These are phyloP conservation scores for Chrysomela aeneicollis DNA, from an alignment of 2,888 invertebrate species.

Conservation along the genomic window DNA sequence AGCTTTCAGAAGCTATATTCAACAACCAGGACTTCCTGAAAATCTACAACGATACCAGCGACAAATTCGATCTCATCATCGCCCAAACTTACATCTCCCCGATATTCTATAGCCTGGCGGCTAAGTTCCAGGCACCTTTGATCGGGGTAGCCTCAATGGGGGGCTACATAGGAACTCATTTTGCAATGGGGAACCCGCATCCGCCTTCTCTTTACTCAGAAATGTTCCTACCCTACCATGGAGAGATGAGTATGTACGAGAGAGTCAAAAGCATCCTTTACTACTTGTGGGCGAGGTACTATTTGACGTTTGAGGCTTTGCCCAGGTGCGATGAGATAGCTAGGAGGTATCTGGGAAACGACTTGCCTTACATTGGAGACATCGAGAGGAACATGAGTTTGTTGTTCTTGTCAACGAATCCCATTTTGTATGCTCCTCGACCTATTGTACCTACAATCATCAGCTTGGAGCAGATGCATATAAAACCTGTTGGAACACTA, in stretches of 20 bases:
- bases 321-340: constrained; percentile 49
- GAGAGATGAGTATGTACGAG: constrained; percentile 58
- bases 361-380: constrained; percentile 53
- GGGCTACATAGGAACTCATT: constrained; percentile 46
- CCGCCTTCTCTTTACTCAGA: constrained; percentile 51
- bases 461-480: constrained; percentile 51
- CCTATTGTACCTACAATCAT: constrained; percentile 54
- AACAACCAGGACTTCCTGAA: constrained; percentile 44
- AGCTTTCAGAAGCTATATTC: constrained; percentile 41
- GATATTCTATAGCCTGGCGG: constrained; percentile 44
- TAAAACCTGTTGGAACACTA: constrained; percentile 47
- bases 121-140: constrained; percentile 43
- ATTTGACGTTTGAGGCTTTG: constrained; percentile 44
- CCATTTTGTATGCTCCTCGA: constrained; percentile 50
- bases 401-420: constrained; percentile 53
- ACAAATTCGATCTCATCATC: constrained; percentile 49
- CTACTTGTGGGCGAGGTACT: constrained; percentile 46
- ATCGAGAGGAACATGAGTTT: constrained; percentile 53
- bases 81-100: constrained; percentile 48
- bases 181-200: constrained; percentile 47
- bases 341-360: constrained; percentile 53
- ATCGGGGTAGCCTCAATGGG: constrained; percentile 50
- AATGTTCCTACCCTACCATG: constrained; percentile 48
- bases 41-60: constrained; percentile 43
- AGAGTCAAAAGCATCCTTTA: constrained; percentile 48